Evolutionary conservation across 2,797 vertebrate genomes (phyloP).

Genomic region (Spinus pinus): DNA sequence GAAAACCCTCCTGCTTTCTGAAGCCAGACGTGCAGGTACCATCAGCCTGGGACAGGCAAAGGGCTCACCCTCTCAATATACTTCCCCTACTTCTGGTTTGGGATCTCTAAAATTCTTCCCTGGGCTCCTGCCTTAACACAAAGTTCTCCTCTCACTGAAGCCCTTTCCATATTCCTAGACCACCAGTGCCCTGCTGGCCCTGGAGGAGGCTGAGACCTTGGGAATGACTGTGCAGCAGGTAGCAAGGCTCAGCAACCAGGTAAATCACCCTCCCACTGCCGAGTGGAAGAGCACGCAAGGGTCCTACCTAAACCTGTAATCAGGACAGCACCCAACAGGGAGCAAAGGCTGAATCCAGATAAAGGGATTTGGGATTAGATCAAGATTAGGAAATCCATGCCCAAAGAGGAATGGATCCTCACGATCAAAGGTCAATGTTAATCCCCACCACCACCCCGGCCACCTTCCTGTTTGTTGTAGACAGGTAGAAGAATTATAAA

Average conservation of each 20-base stretch:
- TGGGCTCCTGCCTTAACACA: not conserved
- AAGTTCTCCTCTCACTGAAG: not conserved
- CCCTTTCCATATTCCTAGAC: not conserved
- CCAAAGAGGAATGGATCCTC: not conserved
- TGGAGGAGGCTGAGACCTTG: not conserved
- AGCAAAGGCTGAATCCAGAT: not conserved
- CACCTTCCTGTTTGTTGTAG: not conserved
- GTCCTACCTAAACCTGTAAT: not conserved
- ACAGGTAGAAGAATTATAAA: not conserved
- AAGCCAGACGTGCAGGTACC: not conserved
- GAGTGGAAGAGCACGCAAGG: fast-evolving
- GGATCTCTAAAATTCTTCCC: not conserved
- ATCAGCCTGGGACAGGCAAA: fast-evolving
- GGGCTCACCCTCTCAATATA: not conserved
- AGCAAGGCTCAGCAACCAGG: not conserved
- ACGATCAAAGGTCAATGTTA: not conserved
- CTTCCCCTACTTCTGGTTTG: not conserved
- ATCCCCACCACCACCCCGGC: not conserved
- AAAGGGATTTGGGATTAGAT: not conserved
- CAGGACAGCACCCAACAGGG: not conserved
- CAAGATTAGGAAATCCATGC: not conserved
- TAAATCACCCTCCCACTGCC: not conserved
- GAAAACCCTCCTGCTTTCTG: not conserved
- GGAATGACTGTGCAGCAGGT: not conserved
- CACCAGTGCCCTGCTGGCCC: not conserved